phyloP scores from a whole-genome alignment of 2,888 invertebrate species.

The Stenodera caucasica region DNA sequence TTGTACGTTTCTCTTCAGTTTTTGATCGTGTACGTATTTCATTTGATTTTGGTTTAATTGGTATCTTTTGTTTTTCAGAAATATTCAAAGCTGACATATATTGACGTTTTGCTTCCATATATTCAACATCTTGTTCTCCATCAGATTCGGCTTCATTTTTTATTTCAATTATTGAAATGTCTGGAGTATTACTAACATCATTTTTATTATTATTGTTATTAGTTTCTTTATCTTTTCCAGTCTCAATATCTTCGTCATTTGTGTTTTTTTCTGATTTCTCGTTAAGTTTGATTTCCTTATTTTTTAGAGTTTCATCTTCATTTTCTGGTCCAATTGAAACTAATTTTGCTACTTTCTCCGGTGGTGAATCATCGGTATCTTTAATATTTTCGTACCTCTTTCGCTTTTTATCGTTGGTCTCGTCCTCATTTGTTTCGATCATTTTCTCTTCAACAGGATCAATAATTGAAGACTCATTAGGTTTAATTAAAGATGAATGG shows the following conservation, averaged over 20 bases:
- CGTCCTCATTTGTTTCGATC: slow-evolving; percentile 8
- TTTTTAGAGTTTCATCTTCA: slow-evolving; percentile 3
- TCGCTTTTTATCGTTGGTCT: slow-evolving; percentile 18
- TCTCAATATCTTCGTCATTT: slow-evolving; percentile 1
- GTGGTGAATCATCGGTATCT: slow-evolving; percentile 6
- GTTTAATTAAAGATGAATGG: slow-evolving; percentile 40
- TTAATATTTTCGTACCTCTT: slow-evolving; percentile 11
- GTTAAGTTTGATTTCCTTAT: slow-evolving; percentile 18
- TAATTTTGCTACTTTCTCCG: slow-evolving; percentile 38
- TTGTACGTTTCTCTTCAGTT: slow-evolving; percentile 43
- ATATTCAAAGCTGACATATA: slow-evolving; percentile 51
- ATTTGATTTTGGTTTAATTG: slow-evolving; percentile 34
- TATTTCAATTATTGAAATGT: slow-evolving; percentile 35
- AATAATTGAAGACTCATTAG: not conserved
- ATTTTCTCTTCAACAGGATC: not conserved
- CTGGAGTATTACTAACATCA: not conserved
- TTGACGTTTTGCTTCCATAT: slow-evolving; percentile 46
- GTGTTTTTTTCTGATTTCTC: slow-evolving; percentile 13
- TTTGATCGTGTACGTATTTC: slow-evolving; percentile 48
- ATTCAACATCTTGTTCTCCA: slow-evolving; percentile 39
- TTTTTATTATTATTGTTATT: slow-evolving; percentile 6
- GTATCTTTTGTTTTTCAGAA: slow-evolving; percentile 43
- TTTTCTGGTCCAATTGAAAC: slow-evolving; percentile 29
- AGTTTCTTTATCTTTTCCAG: slow-evolving; percentile 1
- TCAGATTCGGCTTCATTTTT: slow-evolving; percentile 50